A percentile compares a stretch with the other conserved stretches of the same genome.
Conservation (phyloP, 2,888 invertebrate genomes). For the Parapristionchus giblindavisi region DNA sequence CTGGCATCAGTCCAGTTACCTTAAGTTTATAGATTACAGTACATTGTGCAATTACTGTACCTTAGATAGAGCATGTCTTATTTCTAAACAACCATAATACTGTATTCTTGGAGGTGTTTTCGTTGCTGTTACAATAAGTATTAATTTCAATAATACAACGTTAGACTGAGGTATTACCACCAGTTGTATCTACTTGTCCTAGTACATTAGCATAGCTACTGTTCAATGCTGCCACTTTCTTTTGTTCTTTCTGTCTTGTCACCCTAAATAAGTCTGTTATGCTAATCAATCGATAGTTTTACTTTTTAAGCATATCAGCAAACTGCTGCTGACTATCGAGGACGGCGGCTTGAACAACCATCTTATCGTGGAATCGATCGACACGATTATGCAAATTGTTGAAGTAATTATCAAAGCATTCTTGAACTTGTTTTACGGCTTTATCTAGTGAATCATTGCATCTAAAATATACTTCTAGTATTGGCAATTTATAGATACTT, state of each 20-base stretch:
- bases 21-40: too few species aligned
- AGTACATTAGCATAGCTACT: too few species aligned
- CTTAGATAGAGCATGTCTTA: too few species aligned
- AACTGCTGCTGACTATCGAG: constrained; percentile 23
- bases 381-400: not conserved
- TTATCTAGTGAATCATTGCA: constrained; percentile 22
- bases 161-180: too few species aligned
- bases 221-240: not conserved
- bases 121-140: too few species aligned
- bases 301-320: constrained; percentile 26
- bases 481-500: not conserved
- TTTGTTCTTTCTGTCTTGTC: constrained; percentile 10
- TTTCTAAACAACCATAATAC: too few species aligned
- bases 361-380: constrained; percentile 15
- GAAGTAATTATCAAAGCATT: constrained; percentile 12
- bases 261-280: not conserved
- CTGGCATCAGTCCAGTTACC: too few species aligned
- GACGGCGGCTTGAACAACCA: constrained; percentile 13
- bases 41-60: too few species aligned
- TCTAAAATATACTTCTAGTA: too few species aligned
- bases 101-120: too few species aligned
- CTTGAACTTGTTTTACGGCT: not conserved
- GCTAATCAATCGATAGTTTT: not conserved
- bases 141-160: too few species aligned
- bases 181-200: too few species aligned